Evolutionary conservation across 2,888 invertebrate species (phyloP).

Genomic region (Drosophila ustulata): DNA sequence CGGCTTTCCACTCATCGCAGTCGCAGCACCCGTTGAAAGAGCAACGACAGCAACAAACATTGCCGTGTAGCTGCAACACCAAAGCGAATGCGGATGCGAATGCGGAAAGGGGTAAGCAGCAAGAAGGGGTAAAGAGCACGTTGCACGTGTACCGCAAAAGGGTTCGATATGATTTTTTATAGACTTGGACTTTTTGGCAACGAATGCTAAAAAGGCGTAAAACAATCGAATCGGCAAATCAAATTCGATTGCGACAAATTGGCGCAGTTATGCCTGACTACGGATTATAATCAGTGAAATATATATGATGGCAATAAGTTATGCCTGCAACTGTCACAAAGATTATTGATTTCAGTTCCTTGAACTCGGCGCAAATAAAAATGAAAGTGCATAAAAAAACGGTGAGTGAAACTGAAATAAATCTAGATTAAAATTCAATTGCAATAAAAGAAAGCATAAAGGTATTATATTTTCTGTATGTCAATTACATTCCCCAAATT

Average conservation of each 20-base stretch:
- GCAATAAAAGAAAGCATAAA: background rate
- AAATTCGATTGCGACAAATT: constrained; percentile 79
- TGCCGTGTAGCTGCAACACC: constrained; percentile 78
- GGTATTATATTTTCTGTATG: constrained; percentile 6
- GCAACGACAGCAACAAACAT: constrained; percentile 36
- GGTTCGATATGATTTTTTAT: constrained; percentile 36
- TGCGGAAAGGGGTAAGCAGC: constrained; percentile 17
- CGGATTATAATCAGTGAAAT: constrained; percentile 23
- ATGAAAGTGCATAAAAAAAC: background rate
- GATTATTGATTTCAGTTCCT: background rate
- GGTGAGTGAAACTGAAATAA: background rate
- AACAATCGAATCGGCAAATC: constrained; percentile 77
- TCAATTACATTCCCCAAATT: background rate
- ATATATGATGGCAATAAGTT: constrained; percentile 43
- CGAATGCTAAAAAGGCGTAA: constrained; percentile 75
- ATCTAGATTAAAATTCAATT: constrained; percentile 8
- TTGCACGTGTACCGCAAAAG: constrained; percentile 65
- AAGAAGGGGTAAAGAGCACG: constrained; percentile 14
- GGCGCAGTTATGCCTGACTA: constrained; percentile 53
- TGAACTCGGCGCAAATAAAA: background rate
- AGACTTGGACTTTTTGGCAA: constrained; percentile 21
- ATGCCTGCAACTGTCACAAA: constrained; percentile 40
- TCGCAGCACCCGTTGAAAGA: constrained; percentile 36
- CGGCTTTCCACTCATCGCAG: constrained; percentile 18
- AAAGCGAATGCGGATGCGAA: constrained; percentile 76